Conservation (phyloP, 1,140 invertebrate genomes). For the Drosophila teissieri region DNA sequence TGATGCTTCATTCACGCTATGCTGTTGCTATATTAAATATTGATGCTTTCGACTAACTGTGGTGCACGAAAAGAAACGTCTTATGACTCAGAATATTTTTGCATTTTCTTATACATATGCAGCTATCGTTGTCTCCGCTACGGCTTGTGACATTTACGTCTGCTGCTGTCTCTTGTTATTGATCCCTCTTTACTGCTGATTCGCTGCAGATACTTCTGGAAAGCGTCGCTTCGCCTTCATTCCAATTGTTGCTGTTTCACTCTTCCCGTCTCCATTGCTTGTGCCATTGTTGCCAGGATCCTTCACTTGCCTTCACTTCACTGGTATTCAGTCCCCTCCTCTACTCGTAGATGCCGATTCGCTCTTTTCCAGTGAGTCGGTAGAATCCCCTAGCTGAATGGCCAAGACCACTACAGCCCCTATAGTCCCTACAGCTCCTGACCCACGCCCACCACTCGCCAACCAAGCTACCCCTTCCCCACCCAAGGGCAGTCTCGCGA, state of each 20-base stretch:
- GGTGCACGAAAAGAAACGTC: too few species aligned
- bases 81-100: not conserved
- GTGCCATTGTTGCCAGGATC: slow-evolving; percentile 28
- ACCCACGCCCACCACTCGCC: slow-evolving; percentile 9
- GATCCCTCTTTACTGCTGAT: slow-evolving; percentile 66
- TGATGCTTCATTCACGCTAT: not conserved
- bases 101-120: not conserved
- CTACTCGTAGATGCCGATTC: slow-evolving; percentile 45
- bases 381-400: slow-evolving; percentile 32
- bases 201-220: slow-evolving; percentile 22
- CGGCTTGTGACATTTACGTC: slow-evolving; percentile 67
- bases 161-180: slow-evolving; percentile 59
- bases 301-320: slow-evolving; percentile 16
- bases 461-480: not conserved
- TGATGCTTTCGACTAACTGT: not conserved
- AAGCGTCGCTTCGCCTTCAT: slow-evolving; percentile 35
- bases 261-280: slow-evolving; percentile 35
- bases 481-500: not conserved
- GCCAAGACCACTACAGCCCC: slow-evolving; percentile 22
- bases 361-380: slow-evolving; percentile 51
- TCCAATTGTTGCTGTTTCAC: slow-evolving; percentile 63
- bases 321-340: slow-evolving; percentile 33
- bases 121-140: slow-evolving; percentile 43
- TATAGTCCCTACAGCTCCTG: slow-evolving; percentile 13
- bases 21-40: not conserved